Evolutionary conservation across 2,113 vertebrate species (phyloP), one percentile per base, ranked within the genome.

Genomic region (Crypturellus undulatus): DNA sequence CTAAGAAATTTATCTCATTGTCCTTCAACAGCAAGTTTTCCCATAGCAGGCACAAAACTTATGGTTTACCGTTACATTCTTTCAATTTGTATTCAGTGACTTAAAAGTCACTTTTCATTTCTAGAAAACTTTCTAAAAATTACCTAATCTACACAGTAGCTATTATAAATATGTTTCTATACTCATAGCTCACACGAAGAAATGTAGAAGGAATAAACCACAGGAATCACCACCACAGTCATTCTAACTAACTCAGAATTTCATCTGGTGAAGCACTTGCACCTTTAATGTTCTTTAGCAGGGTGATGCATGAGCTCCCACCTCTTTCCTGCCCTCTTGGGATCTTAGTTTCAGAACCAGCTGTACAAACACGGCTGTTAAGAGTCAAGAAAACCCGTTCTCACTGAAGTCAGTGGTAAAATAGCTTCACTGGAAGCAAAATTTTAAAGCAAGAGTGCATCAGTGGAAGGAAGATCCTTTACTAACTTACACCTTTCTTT

Each of bases 201-300:
- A 65, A 80, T 70, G 3, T 12, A 90, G 21, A 10, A 69, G 18
- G 26, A 92, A 65, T 45, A n/a, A 92, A n/a, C 10, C 51, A 70
- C 24, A 67, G n/a, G 72, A 82, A 67, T 49, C 24, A 56, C 14
- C 21, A 72, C n/a, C 40, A 30, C 24, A 73, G 54, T 21, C 91
- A 79, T 77, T 91, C 73, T 58, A 34, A 56, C 34, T 78, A 67
- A 76, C 73, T 92, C 58, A 75, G 47, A 87, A 87, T 90, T 92
- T 84, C 64, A 87, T 5, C 18, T 20, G 4, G 18, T n/a, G 40
- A 79, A 91, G 71, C 92, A 58, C n/a, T 79, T 36, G 14, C 32
- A 73, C 12, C 19, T 80, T 22, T 22, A 89, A 51, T 10, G 22
- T 68, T 21, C 17, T 79, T 72, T 9, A 63, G 38, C 0, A 3